Percentiles rank a stretch among this genome's conserved stretches.
Conservation (phyloP, 2,888 invertebrate genomes). For the Ceraclea dissimilis region DNA sequence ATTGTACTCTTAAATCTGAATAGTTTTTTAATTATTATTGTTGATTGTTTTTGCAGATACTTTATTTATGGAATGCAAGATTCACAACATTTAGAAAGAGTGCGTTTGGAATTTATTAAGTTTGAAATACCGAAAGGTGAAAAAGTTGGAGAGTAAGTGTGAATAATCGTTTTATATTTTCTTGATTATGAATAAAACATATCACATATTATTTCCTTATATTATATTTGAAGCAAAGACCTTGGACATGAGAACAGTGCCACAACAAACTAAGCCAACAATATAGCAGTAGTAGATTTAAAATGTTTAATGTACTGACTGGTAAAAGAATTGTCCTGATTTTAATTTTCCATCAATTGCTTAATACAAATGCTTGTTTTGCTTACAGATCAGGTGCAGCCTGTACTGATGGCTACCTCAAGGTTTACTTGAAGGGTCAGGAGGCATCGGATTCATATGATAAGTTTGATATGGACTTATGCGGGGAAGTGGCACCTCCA, state of each 20-base stretch:
- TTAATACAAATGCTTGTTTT: too few species aligned
- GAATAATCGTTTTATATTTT: not conserved
- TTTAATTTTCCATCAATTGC: too few species aligned
- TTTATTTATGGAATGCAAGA: slow-evolving; percentile 98
- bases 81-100: slow-evolving; percentile 90
- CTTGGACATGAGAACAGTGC: too few species aligned
- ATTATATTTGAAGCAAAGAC: too few species aligned
- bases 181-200: not conserved
- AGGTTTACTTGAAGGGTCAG: slow-evolving; percentile 86
- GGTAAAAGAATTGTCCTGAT: too few species aligned
- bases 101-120: slow-evolving; percentile 77
- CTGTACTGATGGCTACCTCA: slow-evolving; percentile 85
- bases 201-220: too few species aligned
- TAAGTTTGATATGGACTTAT: slow-evolving; percentile 88
- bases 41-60: slow-evolving; percentile 57
- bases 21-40: too few species aligned
- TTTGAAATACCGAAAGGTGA: slow-evolving; percentile 87
- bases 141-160: slow-evolving; percentile 70
- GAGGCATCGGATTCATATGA: slow-evolving; percentile 89
- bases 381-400: slow-evolving; percentile 35
- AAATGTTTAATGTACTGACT: too few species aligned
- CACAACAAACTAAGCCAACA: too few species aligned
- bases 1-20: too few species aligned
- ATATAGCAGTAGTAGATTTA: too few species aligned
- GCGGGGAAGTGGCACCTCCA: slow-evolving; percentile 76